These are phyloP conservation scores for Sebastiscus tertius DNA, from an alignment of 2,797 vertebrate species.

Conservation along the genomic window DNA sequence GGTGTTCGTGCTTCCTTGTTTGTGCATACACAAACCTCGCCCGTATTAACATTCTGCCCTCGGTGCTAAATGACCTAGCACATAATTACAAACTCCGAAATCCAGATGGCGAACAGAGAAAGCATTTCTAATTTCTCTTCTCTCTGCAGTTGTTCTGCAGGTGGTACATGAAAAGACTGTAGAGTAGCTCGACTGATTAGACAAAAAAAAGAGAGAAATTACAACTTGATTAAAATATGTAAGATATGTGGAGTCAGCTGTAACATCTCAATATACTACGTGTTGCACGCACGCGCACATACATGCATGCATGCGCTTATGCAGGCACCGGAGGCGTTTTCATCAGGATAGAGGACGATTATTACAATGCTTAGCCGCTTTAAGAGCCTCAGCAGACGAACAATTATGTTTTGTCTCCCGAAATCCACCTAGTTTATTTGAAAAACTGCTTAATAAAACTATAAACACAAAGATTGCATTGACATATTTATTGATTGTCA, in stretches of 20 bases:
- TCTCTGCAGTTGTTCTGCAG: background rate
- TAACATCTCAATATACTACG: too few species aligned
- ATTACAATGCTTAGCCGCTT: background rate
- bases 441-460: background rate
- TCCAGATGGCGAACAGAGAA: slow-evolving; percentile 64
- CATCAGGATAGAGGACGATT: background rate
- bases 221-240: background rate
- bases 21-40: slow-evolving; percentile 13
- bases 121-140: slow-evolving; percentile 21
- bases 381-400: background rate
- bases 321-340: background rate
- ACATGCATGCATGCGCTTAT: background rate
- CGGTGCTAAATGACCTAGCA: slow-evolving; percentile 53
- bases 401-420: accelerated
- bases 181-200: background rate
- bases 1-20: slow-evolving; percentile 24
- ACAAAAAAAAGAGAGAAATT: background rate
- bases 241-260: background rate
- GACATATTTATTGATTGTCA: background rate
- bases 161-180: background rate
- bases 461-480: background rate
- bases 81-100: slow-evolving; percentile 59
- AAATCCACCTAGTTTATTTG: background rate
- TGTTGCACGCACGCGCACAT: background rate
- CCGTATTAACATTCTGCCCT: slow-evolving; percentile 55